Conservation (phyloP, 2,113 vertebrate species). For the Sylvia atricapilla region DNA sequence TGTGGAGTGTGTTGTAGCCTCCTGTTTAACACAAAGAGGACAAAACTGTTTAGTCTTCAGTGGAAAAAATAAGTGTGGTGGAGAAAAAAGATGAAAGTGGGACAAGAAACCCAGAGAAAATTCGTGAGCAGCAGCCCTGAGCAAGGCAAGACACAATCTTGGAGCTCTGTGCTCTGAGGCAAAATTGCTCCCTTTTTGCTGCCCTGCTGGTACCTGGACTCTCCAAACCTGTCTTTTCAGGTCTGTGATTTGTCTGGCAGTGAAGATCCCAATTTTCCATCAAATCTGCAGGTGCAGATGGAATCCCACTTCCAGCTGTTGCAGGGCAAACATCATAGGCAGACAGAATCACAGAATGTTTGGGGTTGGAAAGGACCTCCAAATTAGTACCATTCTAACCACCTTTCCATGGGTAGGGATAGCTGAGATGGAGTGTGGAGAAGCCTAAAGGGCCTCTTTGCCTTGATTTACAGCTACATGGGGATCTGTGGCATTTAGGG, state of each 20-base stretch:
- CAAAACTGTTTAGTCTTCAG: not conserved
- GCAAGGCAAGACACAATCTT: not conserved
- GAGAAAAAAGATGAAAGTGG: not conserved
- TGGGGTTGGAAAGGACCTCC: not conserved
- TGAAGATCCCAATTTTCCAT: not conserved
- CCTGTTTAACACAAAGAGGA: not conserved
- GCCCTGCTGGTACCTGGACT: not conserved
- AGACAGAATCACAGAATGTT: not conserved
- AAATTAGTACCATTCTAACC: not conserved
- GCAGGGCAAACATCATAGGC: not conserved
- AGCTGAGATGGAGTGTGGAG: not conserved
- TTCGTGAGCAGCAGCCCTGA: not conserved
- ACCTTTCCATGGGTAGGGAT: accelerated
- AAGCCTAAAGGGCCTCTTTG: not conserved
- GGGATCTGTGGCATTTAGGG: not conserved
- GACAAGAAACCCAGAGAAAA: not conserved
- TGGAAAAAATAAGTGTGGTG: not conserved
- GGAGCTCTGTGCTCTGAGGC: not conserved
- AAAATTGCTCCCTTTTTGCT: not conserved
- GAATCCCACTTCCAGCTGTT: not conserved
- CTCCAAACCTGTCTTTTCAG: not conserved
- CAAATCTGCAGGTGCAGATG: not conserved
- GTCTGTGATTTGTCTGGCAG: not conserved
- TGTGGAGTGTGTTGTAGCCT: accelerated
- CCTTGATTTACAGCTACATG: not conserved